Evolutionary conservation across 2,888 invertebrate genomes (phyloP).

Genomic region (Conops quadrifasciatus): DNA sequence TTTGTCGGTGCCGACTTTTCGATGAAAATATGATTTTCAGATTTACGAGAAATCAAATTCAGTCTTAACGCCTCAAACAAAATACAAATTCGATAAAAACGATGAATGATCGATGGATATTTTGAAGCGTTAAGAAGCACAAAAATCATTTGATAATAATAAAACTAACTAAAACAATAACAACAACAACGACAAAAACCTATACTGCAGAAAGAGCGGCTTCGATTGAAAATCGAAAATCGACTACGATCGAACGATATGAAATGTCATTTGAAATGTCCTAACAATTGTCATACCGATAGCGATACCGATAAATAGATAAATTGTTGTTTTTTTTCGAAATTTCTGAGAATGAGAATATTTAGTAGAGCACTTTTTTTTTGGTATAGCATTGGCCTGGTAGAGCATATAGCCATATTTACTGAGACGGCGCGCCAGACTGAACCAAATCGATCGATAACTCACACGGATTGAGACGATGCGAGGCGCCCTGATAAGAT

Average conservation of each 20-base stretch:
- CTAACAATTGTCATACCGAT: too few relatives aligned
- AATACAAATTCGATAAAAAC: slow-evolving; percentile 32
- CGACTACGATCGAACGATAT: not conserved
- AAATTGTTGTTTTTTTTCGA: too few relatives aligned
- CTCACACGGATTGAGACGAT: not conserved
- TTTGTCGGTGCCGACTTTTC: not conserved
- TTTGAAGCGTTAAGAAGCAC: not conserved
- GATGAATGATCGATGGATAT: slow-evolving; percentile 55
- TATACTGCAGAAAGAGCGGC: slow-evolving; percentile 35
- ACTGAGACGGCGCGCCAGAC: too few relatives aligned
- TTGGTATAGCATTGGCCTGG: too few relatives aligned
- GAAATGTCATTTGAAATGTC: too few relatives aligned
- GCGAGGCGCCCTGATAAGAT: slow-evolving; percentile 23
- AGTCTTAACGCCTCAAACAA: slow-evolving; percentile 32
- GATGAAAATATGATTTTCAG: not conserved
- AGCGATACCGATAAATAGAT: too few relatives aligned
- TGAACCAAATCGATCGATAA: too few relatives aligned
- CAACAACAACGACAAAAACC: slow-evolving; percentile 29
- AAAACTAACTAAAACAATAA: slow-evolving; percentile 39
- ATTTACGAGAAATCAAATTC: slow-evolving; percentile 34
- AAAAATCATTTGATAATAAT: slow-evolving; percentile 51
- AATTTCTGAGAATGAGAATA: too few relatives aligned
- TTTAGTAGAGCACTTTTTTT: too few relatives aligned
- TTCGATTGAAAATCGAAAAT: slow-evolving; percentile 48
- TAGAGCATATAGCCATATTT: too few relatives aligned